These are phyloP conservation scores for Crotalus helleri DNA, from an alignment of 2,113 vertebrate genomes.

Conservation along the genomic window DNA sequence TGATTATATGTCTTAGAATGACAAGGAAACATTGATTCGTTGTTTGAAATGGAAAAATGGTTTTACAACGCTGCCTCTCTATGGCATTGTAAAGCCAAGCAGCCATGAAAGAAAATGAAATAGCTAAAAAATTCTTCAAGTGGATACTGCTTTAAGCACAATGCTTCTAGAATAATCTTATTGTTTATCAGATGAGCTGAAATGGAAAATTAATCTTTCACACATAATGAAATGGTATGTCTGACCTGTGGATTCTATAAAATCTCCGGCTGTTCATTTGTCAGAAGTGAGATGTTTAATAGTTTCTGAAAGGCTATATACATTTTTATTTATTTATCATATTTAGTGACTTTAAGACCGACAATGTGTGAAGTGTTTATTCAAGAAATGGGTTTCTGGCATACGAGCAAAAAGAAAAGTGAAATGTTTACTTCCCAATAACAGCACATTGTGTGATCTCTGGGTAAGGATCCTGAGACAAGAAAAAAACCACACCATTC, in stretches of 20 bases:
- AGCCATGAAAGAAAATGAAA: slow-evolving; percentile 4
- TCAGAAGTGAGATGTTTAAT: slow-evolving; percentile 72
- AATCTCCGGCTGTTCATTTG: slow-evolving; percentile 65
- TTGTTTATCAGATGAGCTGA: slow-evolving; percentile 66
- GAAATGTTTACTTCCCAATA: slow-evolving; percentile 73
- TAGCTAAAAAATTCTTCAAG: slow-evolving; percentile 47
- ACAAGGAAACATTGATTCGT: neutral
- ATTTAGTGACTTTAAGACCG: slow-evolving; percentile 72
- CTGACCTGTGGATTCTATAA: slow-evolving; percentile 49
- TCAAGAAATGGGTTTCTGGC: slow-evolving; percentile 74
- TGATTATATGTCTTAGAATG: slow-evolving; percentile 4
- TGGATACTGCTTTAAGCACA: slow-evolving; percentile 50
- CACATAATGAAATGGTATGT: slow-evolving; percentile 63
- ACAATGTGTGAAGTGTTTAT: slow-evolving; percentile 78
- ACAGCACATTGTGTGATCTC: slow-evolving; percentile 71
- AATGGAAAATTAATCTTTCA: slow-evolving; percentile 71
- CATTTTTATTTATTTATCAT: slow-evolving; percentile 70
- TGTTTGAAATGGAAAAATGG: slow-evolving; percentile 5
- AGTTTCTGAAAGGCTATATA: slow-evolving; percentile 65
- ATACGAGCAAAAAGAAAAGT: slow-evolving; percentile 74
- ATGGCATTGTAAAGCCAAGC: slow-evolving; percentile 10
- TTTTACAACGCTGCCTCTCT: neutral
- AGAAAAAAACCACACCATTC: slow-evolving; percentile 72
- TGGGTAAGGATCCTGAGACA: slow-evolving; percentile 71
- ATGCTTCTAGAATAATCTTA: slow-evolving; percentile 47